Evolutionary conservation across 1,140 invertebrate species (phyloP).

Genomic region (Drosophila auraria): DNA sequence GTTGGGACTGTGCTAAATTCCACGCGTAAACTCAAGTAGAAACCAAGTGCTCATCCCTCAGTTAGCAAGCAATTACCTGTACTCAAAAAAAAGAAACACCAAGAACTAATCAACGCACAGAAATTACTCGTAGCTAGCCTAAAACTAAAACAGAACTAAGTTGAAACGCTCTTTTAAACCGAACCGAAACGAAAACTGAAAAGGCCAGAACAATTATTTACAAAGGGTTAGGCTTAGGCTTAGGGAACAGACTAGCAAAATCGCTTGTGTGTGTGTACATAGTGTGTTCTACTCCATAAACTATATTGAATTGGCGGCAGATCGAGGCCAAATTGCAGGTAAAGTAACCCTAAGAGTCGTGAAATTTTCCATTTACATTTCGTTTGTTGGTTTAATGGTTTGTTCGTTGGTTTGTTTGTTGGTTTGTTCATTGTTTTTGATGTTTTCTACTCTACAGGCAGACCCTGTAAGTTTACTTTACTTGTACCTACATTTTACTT

Average conservation of each 20-base stretch:
- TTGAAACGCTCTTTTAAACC: slow-evolving; percentile 34
- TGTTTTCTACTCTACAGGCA: slow-evolving; percentile 13
- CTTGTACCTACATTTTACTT: slow-evolving; percentile 1
- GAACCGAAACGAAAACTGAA: slow-evolving; percentile 9
- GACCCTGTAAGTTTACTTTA: background rate
- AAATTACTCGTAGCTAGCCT: slow-evolving; percentile 54
- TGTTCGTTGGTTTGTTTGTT: slow-evolving; percentile 35
- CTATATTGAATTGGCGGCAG: slow-evolving; percentile 31
- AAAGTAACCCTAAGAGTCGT: slow-evolving; percentile 15
- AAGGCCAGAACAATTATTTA: slow-evolving; percentile 62
- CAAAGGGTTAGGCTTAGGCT: slow-evolving; percentile 41
- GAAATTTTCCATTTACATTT: slow-evolving; percentile 23
- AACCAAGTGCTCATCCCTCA: slow-evolving; percentile 54
- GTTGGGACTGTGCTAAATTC: slow-evolving; percentile 13
- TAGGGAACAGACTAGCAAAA: slow-evolving; percentile 50
- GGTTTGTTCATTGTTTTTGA: slow-evolving; percentile 44
- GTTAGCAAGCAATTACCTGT: slow-evolving; percentile 33
- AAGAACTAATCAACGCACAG: slow-evolving; percentile 63
- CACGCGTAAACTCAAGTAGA: slow-evolving; percentile 41
- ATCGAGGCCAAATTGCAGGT: slow-evolving; percentile 37
- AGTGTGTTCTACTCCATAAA: slow-evolving; percentile 7
- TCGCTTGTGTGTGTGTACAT: slow-evolving; percentile 45
- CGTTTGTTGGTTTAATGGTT: slow-evolving; percentile 37
- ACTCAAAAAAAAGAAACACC: slow-evolving; percentile 27
- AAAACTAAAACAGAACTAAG: slow-evolving; percentile 31